Percentiles rank a stretch among this genome's conserved stretches.
These are phyloP conservation scores for Alcis repandata DNA, from an alignment of 2,888 invertebrate genomes.

Conservation along the genomic window DNA sequence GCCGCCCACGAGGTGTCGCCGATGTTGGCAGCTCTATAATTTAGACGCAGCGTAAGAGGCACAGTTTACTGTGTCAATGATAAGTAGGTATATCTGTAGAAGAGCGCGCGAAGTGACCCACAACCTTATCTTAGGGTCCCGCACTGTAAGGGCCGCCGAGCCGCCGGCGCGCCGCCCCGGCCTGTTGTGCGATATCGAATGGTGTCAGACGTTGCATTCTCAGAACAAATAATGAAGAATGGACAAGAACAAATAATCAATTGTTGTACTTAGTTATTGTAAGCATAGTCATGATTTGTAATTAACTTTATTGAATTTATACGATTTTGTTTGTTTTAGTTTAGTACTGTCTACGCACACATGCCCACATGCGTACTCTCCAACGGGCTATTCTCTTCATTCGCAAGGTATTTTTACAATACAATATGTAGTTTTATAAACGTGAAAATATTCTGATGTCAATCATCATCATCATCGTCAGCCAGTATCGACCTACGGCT, in stretches of 20 bases:
- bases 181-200: conserved; percentile 43
- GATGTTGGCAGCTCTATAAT: conserved; percentile 28
- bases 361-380: too few relatives aligned
- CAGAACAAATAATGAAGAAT: conserved; percentile 33
- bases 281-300: background rate
- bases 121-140: conserved; percentile 69
- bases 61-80: conserved; percentile 69
- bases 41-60: conserved; percentile 40
- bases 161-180: conserved; percentile 15
- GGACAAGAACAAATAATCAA: too few relatives aligned
- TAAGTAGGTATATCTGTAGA: conserved; percentile 67
- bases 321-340: too few relatives aligned
- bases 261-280: too few relatives aligned
- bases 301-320: too few relatives aligned
- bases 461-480: too few relatives aligned
- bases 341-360: too few relatives aligned
- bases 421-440: too few relatives aligned
- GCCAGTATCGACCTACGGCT: too few relatives aligned
- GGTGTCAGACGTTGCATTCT: conserved; percentile 40
- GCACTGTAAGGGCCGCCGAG: conserved; percentile 61
- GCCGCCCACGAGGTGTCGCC: conserved; percentile 4
- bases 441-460: too few relatives aligned
- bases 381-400: too few relatives aligned
- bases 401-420: too few relatives aligned
- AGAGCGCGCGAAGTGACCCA: conserved; percentile 59